Conservation (phyloP, 2,797 vertebrate genomes). For the Vultur gryphus region DNA sequence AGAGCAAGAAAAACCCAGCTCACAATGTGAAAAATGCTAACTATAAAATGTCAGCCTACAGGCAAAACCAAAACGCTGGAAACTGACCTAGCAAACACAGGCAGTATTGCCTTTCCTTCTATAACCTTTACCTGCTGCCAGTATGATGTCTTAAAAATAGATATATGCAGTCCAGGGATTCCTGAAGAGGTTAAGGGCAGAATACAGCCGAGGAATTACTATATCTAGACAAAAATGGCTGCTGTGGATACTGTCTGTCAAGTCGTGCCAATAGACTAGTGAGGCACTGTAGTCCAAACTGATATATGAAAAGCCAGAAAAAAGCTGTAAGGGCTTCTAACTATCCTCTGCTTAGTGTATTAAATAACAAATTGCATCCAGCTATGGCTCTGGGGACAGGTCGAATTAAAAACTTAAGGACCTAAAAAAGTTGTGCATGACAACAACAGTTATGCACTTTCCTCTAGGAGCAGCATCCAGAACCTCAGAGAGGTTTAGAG, state of each 20-base stretch:
- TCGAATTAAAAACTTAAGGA: neutral
- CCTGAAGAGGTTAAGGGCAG: neutral
- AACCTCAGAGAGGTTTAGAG: neutral
- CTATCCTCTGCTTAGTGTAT: neutral
- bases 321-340: neutral
- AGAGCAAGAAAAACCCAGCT: neutral
- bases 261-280: neutral
- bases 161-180: neutral
- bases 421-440: neutral
- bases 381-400: neutral
- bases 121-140: constrained; percentile 2
- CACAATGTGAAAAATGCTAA: neutral
- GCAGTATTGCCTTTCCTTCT: neutral
- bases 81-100: neutral
- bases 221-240: neutral
- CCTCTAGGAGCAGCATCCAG: neutral
- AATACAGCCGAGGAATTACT: neutral
- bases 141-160: constrained; percentile 18
- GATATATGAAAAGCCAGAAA: neutral
- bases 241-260: neutral
- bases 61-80: neutral
- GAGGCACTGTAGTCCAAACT: neutral
- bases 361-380: neutral
- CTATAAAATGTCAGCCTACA: neutral
- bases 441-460: neutral